Conservation (phyloP, 92 coral and sea anemone species). For the Zoanthus solanderi region DNA sequence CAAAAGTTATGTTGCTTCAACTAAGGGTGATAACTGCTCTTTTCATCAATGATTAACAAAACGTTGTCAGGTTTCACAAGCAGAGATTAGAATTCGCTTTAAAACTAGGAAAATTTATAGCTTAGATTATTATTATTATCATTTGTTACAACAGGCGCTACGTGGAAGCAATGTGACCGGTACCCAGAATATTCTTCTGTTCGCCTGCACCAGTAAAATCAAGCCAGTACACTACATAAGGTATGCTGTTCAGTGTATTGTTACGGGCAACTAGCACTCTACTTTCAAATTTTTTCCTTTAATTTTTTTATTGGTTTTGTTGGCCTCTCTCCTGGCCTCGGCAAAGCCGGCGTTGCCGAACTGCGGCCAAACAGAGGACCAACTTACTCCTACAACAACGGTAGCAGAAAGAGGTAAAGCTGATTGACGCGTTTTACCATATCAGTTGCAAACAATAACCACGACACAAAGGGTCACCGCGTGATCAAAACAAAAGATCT, state of each 20-base stretch:
- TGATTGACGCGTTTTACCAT: too few species aligned
- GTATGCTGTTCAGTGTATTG: conserved; percentile 24
- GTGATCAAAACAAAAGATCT: too few species aligned
- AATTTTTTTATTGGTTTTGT: too few species aligned
- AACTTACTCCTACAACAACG: too few species aligned
- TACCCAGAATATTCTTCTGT: conserved; percentile 81
- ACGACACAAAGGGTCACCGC: too few species aligned
- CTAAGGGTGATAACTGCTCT: background rate
- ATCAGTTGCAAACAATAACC: too few species aligned
- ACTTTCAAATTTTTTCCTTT: too few species aligned
- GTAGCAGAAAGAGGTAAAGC: too few species aligned
- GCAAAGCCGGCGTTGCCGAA: too few species aligned
- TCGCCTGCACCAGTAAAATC: conserved; percentile 87
- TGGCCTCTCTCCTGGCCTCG: too few species aligned
- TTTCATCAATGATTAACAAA: background rate
- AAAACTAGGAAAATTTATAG: background rate
- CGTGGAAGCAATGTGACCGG: conserved; percentile 88
- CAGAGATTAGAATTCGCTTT: background rate
- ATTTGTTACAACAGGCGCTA: conserved; percentile 67
- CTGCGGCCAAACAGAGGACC: too few species aligned
- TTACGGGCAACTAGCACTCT: too few species aligned
- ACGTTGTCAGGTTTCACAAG: background rate
- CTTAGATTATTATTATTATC: background rate
- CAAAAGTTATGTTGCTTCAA: background rate
- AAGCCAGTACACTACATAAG: conserved; percentile 87